Conservation (phyloP, 2,888 invertebrate genomes). For the Sipunculus nudus region DNA sequence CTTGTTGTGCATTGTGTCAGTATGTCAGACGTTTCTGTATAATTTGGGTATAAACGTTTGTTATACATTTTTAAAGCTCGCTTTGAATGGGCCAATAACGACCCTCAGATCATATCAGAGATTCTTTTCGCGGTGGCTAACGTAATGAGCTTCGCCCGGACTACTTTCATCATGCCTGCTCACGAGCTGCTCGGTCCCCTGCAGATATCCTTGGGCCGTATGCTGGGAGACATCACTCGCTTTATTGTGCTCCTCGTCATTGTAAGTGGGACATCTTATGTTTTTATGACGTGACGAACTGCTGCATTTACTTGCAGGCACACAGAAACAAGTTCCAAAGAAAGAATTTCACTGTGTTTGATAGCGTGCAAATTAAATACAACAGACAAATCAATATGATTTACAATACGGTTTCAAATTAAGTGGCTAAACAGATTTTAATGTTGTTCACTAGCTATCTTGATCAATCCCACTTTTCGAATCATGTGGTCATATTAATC, state of each 20-base stretch:
- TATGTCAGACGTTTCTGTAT: not conserved
- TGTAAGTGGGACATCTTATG: slow-evolving; percentile 25
- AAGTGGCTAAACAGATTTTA: no score
- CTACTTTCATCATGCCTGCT: slow-evolving; percentile 44
- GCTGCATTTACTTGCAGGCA: no score
- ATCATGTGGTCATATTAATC: no score
- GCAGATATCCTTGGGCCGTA: slow-evolving; percentile 43
- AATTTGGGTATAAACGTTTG: no score
- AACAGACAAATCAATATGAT: no score
- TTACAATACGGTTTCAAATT: no score
- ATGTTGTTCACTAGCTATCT: no score
- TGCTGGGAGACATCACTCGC: slow-evolving; percentile 40
- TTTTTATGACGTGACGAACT: no score
- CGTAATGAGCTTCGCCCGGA: slow-evolving; percentile 43
- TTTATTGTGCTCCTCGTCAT: slow-evolving; percentile 42
- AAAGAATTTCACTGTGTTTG: no score
- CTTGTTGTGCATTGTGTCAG: no score
- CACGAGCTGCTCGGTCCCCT: slow-evolving; percentile 43
- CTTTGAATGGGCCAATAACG: slow-evolving; percentile 37
- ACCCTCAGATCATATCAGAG: slow-evolving; percentile 44
- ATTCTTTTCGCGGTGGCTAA: slow-evolving; percentile 44
- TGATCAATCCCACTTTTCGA: no score
- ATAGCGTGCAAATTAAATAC: no score
- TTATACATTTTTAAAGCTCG: slow-evolving; percentile 38
- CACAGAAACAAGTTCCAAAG: not conserved